These are phyloP conservation scores for Epirrita christyi DNA, from an alignment of 2,888 invertebrate genomes.

Conservation along the genomic window DNA sequence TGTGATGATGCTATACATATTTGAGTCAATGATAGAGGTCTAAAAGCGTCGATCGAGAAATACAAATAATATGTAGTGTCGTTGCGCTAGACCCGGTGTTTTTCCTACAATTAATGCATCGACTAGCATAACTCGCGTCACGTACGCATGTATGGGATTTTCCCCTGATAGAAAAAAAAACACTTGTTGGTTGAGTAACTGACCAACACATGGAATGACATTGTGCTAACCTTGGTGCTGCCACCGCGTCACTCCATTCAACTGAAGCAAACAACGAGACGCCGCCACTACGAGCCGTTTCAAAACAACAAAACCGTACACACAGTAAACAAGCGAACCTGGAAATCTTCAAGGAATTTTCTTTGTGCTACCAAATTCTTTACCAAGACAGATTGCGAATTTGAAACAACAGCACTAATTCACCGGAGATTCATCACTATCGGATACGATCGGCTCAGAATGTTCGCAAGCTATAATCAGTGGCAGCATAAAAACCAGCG, in stretches of 20 bases:
- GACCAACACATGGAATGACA: constrained; percentile 22
- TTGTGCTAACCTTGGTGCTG: constrained; percentile 30
- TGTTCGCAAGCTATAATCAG: constrained; percentile 8
- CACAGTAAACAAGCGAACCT: constrained; percentile 30
- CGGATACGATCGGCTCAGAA: not conserved
- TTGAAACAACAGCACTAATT: not conserved
- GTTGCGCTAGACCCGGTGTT: constrained; percentile 39
- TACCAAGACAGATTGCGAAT: not conserved
- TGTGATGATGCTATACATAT: not conserved
- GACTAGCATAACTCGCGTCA: constrained; percentile 32
- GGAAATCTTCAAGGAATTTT: constrained; percentile 15
- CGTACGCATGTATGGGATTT: constrained; percentile 41
- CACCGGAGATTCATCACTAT: not conserved
- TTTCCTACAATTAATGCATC: constrained; percentile 52
- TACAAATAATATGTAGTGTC: constrained; percentile 21
- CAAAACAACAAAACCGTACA: constrained; percentile 33
- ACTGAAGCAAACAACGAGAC: constrained; percentile 30
- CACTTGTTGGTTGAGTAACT: constrained; percentile 16
- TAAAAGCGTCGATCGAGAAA: constrained; percentile 7
- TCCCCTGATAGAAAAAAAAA: constrained; percentile 46
- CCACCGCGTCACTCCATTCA: constrained; percentile 37
- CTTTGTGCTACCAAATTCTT: not conserved
- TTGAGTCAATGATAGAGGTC: constrained; percentile 7
- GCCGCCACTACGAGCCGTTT: constrained; percentile 23
- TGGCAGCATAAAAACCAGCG: constrained; percentile 14